A percentile compares a stretch with the other conserved stretches of the same genome.
These are phyloP conservation scores for Poecile atricapillus DNA, from an alignment of 2,113 vertebrate genomes.

Conservation along the genomic window DNA sequence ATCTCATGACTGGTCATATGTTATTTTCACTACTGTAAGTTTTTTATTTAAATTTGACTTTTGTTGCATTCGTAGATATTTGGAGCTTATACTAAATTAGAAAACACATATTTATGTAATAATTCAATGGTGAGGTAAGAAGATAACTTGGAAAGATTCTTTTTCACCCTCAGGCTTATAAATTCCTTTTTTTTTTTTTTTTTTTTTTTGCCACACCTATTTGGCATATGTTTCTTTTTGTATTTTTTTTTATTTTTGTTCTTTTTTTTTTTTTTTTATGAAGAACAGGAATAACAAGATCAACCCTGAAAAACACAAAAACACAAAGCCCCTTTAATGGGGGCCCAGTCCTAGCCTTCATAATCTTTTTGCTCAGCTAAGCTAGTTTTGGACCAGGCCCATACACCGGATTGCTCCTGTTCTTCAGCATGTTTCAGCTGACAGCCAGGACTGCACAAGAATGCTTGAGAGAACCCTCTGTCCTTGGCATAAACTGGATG, in stretches of 20 bases:
- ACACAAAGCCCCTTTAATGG: not conserved
- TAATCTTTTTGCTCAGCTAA: not conserved
- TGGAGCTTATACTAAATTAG: not conserved
- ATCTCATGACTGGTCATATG: not conserved
- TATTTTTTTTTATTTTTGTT: no score
- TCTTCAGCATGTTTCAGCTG: not conserved
- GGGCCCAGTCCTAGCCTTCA: not conserved
- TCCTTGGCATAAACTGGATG: conserved; percentile 16
- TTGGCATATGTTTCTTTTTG: not conserved
- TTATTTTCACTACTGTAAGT: not conserved
- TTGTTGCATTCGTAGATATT: not conserved
- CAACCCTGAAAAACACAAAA: not conserved
- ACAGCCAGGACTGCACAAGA: not conserved
- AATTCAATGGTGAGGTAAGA: not conserved
- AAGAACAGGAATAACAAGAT: conserved; percentile 1
- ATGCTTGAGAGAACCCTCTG: conserved; percentile 18
- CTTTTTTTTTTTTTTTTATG: not conserved
- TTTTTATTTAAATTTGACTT: not conserved
- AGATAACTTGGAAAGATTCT: not conserved
- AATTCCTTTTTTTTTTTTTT: not conserved
- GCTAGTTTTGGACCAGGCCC: not conserved
- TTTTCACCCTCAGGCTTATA: not conserved
- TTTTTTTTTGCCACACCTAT: not conserved
- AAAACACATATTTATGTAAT: conserved; percentile 19
- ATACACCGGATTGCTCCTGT: not conserved